Evolutionary conservation across 1,140 invertebrate genomes (phyloP).

Genomic region (Helicoverpa zea): DNA sequence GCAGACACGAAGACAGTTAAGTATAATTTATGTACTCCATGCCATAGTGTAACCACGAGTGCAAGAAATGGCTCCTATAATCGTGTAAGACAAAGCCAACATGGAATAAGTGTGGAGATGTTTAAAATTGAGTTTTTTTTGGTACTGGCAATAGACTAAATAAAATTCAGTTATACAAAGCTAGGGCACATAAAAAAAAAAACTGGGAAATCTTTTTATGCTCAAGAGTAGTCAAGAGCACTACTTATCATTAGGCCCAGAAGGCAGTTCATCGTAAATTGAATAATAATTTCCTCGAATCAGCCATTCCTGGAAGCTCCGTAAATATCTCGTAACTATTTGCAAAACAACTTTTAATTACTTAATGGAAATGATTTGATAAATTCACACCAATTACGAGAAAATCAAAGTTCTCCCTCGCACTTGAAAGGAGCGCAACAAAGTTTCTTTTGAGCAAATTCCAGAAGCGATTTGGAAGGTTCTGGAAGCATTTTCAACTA

Average conservation of each 20-base stretch:
- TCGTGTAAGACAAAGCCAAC: neutral
- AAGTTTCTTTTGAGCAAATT: conserved; percentile 40
- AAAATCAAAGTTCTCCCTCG: neutral
- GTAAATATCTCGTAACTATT: neutral
- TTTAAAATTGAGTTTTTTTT: too few relatives aligned
- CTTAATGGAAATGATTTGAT: conserved; percentile 22
- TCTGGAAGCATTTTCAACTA: conserved; percentile 32
- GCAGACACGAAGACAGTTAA: neutral
- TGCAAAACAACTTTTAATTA: conserved; percentile 25
- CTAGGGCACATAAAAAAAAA: too few relatives aligned
- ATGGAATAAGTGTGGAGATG: too few relatives aligned
- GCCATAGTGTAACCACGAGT: neutral
- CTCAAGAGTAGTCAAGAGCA: too few relatives aligned
- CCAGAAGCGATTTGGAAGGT: conserved; percentile 8
- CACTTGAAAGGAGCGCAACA: neutral
- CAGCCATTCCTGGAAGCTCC: too few relatives aligned
- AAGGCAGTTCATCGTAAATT: too few relatives aligned
- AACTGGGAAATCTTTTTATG: too few relatives aligned
- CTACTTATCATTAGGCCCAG: too few relatives aligned
- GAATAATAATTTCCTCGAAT: too few relatives aligned
- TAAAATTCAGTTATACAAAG: too few relatives aligned
- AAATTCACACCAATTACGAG: conserved; percentile 27
- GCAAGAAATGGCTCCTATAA: neutral
- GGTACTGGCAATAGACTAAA: too few relatives aligned
- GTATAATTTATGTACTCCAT: neutral